These are phyloP conservation scores for Drosophila austrosaltans DNA, from an alignment of 2,888 invertebrate genomes.

Conservation along the genomic window DNA sequence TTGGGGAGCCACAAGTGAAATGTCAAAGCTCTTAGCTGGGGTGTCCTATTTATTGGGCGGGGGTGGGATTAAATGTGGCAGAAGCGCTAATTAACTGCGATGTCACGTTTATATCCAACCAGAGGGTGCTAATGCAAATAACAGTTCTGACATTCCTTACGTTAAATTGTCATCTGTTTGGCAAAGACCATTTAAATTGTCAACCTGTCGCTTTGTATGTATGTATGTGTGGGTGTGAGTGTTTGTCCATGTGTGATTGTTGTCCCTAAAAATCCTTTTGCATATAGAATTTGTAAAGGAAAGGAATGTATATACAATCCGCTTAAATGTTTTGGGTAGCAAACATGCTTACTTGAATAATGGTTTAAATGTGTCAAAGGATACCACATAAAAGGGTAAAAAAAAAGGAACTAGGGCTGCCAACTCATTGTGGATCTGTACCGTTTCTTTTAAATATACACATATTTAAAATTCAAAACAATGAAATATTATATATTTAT, in stretches of 20 bases:
- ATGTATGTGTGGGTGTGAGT: background rate
- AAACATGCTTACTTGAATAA: constrained; percentile 30
- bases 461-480: background rate
- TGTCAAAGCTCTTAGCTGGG: constrained; percentile 43
- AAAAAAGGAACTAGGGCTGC: background rate
- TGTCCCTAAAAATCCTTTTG: background rate
- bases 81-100: constrained; percentile 51
- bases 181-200: background rate
- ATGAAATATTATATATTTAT: background rate
- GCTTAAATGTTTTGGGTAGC: constrained; percentile 17
- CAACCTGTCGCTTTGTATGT: background rate
- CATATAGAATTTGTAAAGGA: constrained; percentile 16
- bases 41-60: constrained; percentile 30
- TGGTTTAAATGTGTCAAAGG: constrained; percentile 4
- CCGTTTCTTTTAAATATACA: too few species aligned
- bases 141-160: constrained; percentile 12
- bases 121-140: constrained; percentile 35
- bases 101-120: constrained; percentile 50
- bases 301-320: constrained; percentile 32
- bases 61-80: background rate
- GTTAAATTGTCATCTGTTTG: constrained; percentile 31
- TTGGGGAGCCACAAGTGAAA: constrained; percentile 38
- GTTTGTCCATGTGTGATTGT: background rate
- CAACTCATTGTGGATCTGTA: constrained; percentile 2
- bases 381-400: constrained; percentile 18